phyloP scores from a whole-genome alignment of 2,113 vertebrate species.

The Saccopteryx bilineata region DNA sequence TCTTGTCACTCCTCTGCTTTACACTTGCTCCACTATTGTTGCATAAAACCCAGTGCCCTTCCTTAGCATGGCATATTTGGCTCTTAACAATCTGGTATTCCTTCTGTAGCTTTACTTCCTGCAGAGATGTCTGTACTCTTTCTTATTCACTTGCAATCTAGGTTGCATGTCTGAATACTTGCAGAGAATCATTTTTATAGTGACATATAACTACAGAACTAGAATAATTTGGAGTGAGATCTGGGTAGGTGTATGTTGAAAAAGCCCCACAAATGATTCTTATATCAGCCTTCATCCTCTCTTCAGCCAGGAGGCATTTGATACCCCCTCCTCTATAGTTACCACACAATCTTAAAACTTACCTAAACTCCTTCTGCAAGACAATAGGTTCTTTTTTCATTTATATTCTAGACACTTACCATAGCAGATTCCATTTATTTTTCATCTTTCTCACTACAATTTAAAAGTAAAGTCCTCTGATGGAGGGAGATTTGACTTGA shows the following conservation, averaged over 20 bases:
- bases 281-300: background rate
- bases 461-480: slow-evolving; percentile 27
- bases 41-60: slow-evolving; percentile 39
- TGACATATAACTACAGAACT: background rate
- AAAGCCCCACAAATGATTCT: background rate
- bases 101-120: slow-evolving; percentile 51
- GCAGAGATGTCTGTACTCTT: background rate
- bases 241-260: background rate
- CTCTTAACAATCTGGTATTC: slow-evolving; percentile 45
- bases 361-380: background rate
- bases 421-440: background rate
- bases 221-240: slow-evolving; percentile 37
- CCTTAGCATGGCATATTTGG: slow-evolving; percentile 43
- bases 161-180: slow-evolving; percentile 12
- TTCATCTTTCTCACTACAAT: background rate
- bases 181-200: slow-evolving; percentile 27
- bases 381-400: slow-evolving; percentile 16
- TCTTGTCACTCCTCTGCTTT: slow-evolving; percentile 47
- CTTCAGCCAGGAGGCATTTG: background rate
- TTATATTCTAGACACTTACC: slow-evolving; percentile 50
- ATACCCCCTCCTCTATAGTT: background rate
- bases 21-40: slow-evolving; percentile 38
- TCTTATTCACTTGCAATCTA: slow-evolving; percentile 46
- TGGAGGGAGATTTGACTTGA: too few species aligned
- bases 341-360: slow-evolving; percentile 29